Evolutionary conservation across 2,797 vertebrate genomes (phyloP).

Genomic region (Brachymystax lenok): DNA sequence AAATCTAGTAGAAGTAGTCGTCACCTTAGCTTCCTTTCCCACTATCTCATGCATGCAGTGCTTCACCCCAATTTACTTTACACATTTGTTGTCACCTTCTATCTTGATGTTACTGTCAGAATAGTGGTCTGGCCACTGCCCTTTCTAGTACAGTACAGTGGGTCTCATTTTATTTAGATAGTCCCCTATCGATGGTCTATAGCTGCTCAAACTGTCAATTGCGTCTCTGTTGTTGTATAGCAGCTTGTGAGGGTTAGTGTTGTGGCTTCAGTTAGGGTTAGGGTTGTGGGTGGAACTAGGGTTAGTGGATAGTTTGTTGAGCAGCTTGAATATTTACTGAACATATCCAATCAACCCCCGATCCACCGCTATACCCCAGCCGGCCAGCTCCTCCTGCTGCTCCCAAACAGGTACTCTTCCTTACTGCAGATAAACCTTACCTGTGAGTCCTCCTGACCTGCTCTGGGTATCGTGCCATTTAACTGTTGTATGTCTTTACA

Average conservation of each 20-base stretch:
- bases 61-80: conserved; percentile 11
- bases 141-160: conserved; percentile 17
- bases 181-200: too few relatives aligned
- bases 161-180: too few relatives aligned
- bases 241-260: not conserved
- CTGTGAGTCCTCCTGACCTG: not conserved
- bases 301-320: too few relatives aligned
- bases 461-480: not conserved
- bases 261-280: too few relatives aligned
- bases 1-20: too few relatives aligned
- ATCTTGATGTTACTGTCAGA: conserved; percentile 6
- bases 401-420: conserved; percentile 46
- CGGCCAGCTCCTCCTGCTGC: conserved; percentile 45
- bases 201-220: too few relatives aligned
- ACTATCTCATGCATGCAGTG: too few relatives aligned
- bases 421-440: conserved; percentile 26
- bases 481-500: not conserved
- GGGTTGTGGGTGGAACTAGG: too few relatives aligned
- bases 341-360: not conserved
- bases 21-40: too few relatives aligned
- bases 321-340: not conserved
- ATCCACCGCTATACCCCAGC: conserved; percentile 22
- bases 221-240: not conserved
- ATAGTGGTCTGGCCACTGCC: conserved; percentile 6
- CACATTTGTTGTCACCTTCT: conserved; percentile 25